These are phyloP conservation scores for Craseonycteris thonglongyai DNA, from an alignment of 2,113 vertebrate genomes.

Conservation along the genomic window DNA sequence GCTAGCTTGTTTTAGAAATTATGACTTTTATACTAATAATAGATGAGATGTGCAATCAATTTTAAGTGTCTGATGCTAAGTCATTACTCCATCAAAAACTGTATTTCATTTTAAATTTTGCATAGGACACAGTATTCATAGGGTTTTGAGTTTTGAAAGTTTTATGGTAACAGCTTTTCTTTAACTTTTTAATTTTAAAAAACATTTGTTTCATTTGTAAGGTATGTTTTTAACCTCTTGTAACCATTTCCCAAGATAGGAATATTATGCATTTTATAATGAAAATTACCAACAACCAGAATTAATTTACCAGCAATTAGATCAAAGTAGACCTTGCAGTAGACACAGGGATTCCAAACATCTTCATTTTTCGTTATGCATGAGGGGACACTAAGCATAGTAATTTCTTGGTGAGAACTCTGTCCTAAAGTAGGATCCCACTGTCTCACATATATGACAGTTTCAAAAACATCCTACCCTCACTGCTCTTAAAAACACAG, in stretches of 20 bases:
- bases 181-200: constrained; percentile 1
- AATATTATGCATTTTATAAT: background rate
- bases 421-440: background rate
- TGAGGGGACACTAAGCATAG: background rate
- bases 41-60: background rate
- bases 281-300: background rate
- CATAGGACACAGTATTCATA: background rate
- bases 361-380: background rate
- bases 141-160: background rate
- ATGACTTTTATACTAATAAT: background rate
- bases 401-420: background rate
- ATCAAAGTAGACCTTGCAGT: background rate
- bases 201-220: background rate
- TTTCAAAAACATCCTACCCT: background rate
- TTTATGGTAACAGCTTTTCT: background rate
- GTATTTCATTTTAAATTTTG: background rate
- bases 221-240: background rate
- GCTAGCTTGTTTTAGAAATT: background rate
- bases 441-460: background rate
- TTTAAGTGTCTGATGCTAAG: background rate
- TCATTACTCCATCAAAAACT: background rate
- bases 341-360: background rate
- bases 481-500: constrained; percentile 7
- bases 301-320: background rate
- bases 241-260: background rate